These are phyloP conservation scores for Brachypterus glaber DNA, from an alignment of 2,888 invertebrate species.

Conservation along the genomic window DNA sequence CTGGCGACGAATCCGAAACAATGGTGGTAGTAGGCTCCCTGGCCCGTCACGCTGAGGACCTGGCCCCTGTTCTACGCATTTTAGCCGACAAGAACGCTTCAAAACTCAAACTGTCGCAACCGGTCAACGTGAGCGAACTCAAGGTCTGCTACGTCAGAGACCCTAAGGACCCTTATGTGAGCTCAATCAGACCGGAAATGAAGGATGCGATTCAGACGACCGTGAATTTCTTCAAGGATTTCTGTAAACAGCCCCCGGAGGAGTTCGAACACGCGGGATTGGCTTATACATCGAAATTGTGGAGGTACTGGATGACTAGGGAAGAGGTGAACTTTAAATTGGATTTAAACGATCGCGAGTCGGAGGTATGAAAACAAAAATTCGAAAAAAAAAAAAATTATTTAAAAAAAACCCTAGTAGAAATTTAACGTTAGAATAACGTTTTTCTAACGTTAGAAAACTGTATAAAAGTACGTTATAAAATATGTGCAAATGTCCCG, in stretches of 20 bases:
- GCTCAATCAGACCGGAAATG: conserved; percentile 59
- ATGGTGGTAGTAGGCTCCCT: conserved; percentile 83
- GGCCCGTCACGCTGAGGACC: conserved; percentile 66
- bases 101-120: conserved; percentile 49
- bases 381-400: no score
- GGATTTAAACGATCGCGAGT: conserved; percentile 55
- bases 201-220: conserved; percentile 35
- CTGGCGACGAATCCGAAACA: conserved; percentile 56
- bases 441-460: no score
- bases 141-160: conserved; percentile 69
- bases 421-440: no score
- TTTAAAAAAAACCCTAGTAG: no score
- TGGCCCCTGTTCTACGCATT: conserved; percentile 65
- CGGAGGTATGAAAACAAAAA: conserved; percentile 42
- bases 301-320: conserved; percentile 67
- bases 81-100: conserved; percentile 47
- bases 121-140: conserved; percentile 56
- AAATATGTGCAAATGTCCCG: no score
- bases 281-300: conserved; percentile 54
- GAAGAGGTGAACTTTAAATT: conserved; percentile 53
- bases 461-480: no score
- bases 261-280: conserved; percentile 37
- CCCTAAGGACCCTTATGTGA: conserved; percentile 63
- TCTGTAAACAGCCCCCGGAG: conserved; percentile 23
- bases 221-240: not conserved